Base-by-base conservation (phyloP, 2,888 invertebrate species). In the Neuroscelio doddi region DNA sequence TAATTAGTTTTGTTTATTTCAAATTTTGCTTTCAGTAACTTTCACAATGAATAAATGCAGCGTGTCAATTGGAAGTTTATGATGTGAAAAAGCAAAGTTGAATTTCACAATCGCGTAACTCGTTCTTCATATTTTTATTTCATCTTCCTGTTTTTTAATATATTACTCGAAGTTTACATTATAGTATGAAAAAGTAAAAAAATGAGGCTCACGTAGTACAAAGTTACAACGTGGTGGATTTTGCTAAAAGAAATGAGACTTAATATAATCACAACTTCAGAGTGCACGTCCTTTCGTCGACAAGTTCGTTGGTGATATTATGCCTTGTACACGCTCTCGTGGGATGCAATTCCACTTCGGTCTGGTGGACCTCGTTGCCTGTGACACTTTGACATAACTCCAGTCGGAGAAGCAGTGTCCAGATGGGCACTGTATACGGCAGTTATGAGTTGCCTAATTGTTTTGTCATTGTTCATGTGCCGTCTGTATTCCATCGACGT, bases 371-470 rank as follows among this genome's bases (percentile, higher is more conserved):
- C 79, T 77, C 70, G 79, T 82, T 82, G 83, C 62, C 80, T 64
- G 69, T 83, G 83, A 82, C 83, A 83, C 80, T 83, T 82, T 82
- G 82, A 82, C 81, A 76, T 74, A 79, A 80, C 77, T 80, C 75
- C 68, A 66, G 69, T 53, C 29, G 69, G 66, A 71, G 69, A 39
- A 74, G 74, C 64, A 70, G 69, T 69, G 73, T 72, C 72, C 76
- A 73, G 72, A 74, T 77, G 71, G 59, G 68, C 64, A 29, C 73
- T 81, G 83, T 73, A 68, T 73, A 64, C 73, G 81, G 80, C 83
- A 84, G 83, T 83, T 83, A 82, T 83, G 81, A 83, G 79, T 83
- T 83, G 77, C 78, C 78, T 82, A 82, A 84, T 82, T 84, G 83
- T 83, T 82, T 81, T 81, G 81, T 82, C 81, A 81, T 81, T 81